A percentile compares a stretch with the other conserved stretches of the same genome.
Conservation (phyloP, 2,113 vertebrate species). For the Trematomus loennbergii region DNA sequence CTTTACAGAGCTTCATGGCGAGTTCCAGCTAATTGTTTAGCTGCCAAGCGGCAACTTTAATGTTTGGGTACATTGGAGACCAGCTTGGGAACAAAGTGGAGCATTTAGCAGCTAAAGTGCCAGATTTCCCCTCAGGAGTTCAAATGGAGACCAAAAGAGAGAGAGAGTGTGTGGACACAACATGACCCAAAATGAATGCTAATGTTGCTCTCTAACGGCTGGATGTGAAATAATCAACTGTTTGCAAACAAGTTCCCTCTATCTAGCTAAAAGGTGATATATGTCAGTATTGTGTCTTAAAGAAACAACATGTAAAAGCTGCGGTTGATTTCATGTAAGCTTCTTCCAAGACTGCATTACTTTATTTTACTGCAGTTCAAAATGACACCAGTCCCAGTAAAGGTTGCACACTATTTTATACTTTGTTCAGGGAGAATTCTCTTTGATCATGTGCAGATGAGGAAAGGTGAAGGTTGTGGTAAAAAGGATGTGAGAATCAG, state of each 20-base stretch:
- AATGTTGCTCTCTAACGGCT: not conserved
- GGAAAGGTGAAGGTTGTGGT: too few species aligned
- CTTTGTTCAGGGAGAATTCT: conserved; percentile 3
- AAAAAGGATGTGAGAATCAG: not conserved
- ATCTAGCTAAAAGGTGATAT: not conserved
- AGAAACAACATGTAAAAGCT: not conserved
- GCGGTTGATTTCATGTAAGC: not conserved
- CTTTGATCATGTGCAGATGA: not conserved
- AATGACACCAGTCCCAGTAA: not conserved
- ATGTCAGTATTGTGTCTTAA: not conserved
- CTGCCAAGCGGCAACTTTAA: not conserved
- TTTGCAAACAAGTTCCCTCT: not conserved
- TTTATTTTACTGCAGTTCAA: not conserved
- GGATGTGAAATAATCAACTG: not conserved
- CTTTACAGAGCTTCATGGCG: not conserved
- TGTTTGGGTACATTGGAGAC: not conserved
- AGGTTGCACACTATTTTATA: conserved; percentile 7
- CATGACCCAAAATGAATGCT: not conserved
- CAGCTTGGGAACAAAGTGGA: not conserved
- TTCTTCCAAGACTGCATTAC: not conserved
- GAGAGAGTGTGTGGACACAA: not conserved
- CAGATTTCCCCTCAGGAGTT: not conserved
- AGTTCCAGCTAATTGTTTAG: not conserved
- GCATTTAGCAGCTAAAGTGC: not conserved
- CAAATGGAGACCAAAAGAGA: not conserved